These are phyloP conservation scores for Campylomormyrus numenius DNA, from an alignment of 2,113 vertebrate genomes.

Conservation along the genomic window DNA sequence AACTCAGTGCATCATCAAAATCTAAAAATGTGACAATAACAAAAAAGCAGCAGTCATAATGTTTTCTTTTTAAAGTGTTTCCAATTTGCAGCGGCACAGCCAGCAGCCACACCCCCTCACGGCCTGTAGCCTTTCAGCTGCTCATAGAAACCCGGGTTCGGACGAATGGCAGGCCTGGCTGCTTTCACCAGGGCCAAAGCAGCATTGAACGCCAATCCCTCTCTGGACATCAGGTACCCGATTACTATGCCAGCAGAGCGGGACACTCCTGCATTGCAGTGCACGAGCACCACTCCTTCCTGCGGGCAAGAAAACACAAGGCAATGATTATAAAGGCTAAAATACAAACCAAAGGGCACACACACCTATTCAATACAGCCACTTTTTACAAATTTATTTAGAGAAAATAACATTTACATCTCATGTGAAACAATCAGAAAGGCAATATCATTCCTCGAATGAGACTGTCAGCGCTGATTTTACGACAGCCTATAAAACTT, in stretches of 20 bases:
- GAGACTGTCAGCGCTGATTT: neutral
- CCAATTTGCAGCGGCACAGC: neutral
- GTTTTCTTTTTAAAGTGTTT: neutral
- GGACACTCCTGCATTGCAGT: conserved; percentile 90
- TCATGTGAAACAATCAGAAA: neutral
- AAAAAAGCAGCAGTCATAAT: neutral
- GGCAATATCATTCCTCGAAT: neutral
- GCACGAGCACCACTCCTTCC: conserved; percentile 84
- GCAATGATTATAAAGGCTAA: neutral
- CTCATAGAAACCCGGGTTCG: conserved; percentile 86
- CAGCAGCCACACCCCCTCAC: conserved; percentile 37
- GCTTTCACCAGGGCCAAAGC: conserved; percentile 79
- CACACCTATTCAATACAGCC: neutral
- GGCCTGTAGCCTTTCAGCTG: conserved; percentile 74
- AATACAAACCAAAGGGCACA: neutral
- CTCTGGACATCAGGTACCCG: conserved; percentile 83
- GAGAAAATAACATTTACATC: neutral
- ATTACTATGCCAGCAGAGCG: conserved; percentile 77
- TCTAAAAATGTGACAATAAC: neutral
- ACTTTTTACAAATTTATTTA: neutral
- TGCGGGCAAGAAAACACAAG: conserved; percentile 45
- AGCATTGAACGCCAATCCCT: conserved; percentile 69
- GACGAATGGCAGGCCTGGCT: conserved; percentile 71
- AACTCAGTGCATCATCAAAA: neutral
- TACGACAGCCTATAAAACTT: neutral